Evolutionary conservation across 2,797 vertebrate species (phyloP).

Genomic region (Coccyzus lansbergi): DNA sequence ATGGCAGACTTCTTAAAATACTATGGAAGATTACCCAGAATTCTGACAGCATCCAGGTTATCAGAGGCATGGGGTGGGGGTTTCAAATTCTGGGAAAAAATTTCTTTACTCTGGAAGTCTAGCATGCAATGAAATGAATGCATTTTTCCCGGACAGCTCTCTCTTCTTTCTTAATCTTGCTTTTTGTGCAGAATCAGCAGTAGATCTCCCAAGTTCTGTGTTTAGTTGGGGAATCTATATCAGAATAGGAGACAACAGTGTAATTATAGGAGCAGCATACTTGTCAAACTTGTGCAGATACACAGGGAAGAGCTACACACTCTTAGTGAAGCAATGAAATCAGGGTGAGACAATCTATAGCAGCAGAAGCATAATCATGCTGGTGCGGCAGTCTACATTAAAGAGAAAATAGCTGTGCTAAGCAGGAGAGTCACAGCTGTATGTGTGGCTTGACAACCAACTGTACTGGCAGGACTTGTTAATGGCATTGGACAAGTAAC

Average conservation of each 20-base stretch:
- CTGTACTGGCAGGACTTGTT: not conserved
- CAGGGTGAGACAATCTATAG: not conserved
- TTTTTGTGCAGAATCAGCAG: not conserved
- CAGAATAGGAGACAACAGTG: not conserved
- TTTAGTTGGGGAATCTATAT: not conserved
- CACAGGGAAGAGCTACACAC: not conserved
- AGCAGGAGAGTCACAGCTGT: not conserved
- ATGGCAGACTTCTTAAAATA: not conserved
- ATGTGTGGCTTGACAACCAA: not conserved
- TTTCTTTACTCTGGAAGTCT: not conserved
- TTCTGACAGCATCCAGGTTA: not conserved
- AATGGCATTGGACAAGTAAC: not conserved
- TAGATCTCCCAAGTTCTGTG: not conserved
- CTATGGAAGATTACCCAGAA: not conserved
- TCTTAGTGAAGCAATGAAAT: not conserved
- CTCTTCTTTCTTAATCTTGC: not conserved
- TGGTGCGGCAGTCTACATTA: not conserved
- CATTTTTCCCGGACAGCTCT: not conserved
- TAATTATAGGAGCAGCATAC: not conserved
- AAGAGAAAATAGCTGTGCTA: not conserved
- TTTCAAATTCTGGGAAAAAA: not conserved
- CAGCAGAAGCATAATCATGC: not conserved
- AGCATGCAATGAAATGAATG: not conserved
- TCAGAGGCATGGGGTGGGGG: rapidly evolving
- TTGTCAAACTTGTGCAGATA: not conserved